Conservation (phyloP, 2,888 invertebrate species). For the Aleiodes alternator region DNA sequence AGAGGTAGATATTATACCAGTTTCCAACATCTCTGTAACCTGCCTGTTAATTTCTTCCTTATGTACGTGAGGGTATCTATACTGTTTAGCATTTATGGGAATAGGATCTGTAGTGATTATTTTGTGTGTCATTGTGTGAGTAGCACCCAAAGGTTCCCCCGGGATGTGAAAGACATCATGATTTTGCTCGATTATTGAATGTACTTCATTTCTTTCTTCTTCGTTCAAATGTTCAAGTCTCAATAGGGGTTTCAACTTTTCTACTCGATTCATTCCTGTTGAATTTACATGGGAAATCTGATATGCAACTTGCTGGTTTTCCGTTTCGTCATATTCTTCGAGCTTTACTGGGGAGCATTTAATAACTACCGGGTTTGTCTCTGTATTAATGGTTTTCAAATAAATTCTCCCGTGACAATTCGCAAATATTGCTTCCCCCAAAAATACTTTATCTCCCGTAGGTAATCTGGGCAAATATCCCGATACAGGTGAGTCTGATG, state of each 20-base stretch:
- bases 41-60: too few relatives aligned
- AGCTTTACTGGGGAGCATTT: neutral
- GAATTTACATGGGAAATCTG: neutral
- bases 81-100: too few relatives aligned
- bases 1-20: too few relatives aligned
- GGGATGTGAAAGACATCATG: slow-evolving; percentile 38
- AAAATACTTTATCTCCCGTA: neutral
- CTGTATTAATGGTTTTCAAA: neutral
- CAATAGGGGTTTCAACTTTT: neutral
- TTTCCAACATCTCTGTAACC: too few relatives aligned
- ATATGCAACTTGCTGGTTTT: neutral
- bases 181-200: neutral
- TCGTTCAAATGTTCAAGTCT: neutral
- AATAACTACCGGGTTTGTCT: neutral
- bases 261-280: neutral
- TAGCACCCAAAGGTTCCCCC: slow-evolving; percentile 21
- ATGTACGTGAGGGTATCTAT: too few relatives aligned
- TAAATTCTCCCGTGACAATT: slow-evolving; percentile 2
- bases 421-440: neutral
- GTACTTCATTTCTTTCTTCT: neutral
- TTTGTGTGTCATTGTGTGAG: too few relatives aligned
- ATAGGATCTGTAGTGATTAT: too few relatives aligned
- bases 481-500: neutral
- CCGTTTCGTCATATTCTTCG: neutral
- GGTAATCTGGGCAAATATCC: neutral